Evolutionary conservation across 2,113 vertebrate genomes (phyloP).

Genomic region (Callipepla californica): DNA sequence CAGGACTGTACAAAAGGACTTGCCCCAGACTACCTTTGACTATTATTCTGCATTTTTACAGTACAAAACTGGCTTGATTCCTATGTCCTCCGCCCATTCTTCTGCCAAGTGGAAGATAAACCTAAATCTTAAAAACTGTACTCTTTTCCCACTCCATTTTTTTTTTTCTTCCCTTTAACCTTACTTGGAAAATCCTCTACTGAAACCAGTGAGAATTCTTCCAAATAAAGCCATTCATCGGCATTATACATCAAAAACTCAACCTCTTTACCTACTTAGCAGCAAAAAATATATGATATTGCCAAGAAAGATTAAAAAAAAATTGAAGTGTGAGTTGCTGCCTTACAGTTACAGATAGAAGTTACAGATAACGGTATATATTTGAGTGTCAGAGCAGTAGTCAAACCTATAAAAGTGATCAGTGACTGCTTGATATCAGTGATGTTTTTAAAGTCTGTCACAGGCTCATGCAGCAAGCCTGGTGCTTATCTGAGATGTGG

Average conservation of each 20-base stretch:
- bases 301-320: not conserved
- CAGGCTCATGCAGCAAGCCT: not conserved
- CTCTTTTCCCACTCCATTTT: not conserved
- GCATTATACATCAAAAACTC: not conserved
- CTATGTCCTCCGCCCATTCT: not conserved
- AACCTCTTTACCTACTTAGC: not conserved
- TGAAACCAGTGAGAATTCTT: not conserved
- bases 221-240: constrained; percentile 10
- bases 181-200: not conserved
- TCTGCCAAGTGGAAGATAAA: not conserved
- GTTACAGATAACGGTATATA: not conserved
- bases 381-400: constrained; percentile 23
- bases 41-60: not conserved
- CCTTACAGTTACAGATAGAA: constrained; percentile 21
- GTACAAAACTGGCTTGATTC: not conserved
- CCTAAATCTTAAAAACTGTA: not conserved
- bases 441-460: not conserved
- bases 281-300: not conserved
- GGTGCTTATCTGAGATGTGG: accelerated
- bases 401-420: constrained; percentile 8
- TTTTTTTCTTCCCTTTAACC: not conserved
- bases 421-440: not conserved
- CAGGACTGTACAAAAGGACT: not conserved
- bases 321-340: not conserved
- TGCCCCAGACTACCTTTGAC: not conserved